These are phyloP conservation scores for Perdita meconis DNA, from an alignment of 2,888 invertebrate genomes.

Conservation along the genomic window DNA sequence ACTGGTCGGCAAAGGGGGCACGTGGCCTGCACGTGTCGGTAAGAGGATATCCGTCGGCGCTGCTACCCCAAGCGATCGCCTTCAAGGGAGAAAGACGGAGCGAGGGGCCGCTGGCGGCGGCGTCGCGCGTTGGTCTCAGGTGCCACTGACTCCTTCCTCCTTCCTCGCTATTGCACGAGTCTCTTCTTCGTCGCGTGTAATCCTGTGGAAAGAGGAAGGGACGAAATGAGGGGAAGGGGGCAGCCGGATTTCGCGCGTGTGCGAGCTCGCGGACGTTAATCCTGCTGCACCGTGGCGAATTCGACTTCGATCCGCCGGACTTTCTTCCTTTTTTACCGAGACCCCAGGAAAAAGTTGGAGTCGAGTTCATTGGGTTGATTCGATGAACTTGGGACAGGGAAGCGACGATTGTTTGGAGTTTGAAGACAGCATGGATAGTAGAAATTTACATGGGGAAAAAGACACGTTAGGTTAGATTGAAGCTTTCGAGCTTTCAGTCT, in stretches of 20 bases:
- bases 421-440: no score
- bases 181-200: constrained; percentile 45
- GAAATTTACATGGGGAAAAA: no score
- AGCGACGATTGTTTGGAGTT: no score
- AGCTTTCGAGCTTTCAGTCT: no score
- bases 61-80: constrained; percentile 67
- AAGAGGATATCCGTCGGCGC: constrained; percentile 83
- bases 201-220: constrained; percentile 30
- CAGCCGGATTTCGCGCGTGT: constrained; percentile 25
- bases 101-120: constrained; percentile 43
- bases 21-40: constrained; percentile 84
- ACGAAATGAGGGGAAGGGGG: constrained; percentile 43
- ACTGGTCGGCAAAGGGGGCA: constrained; percentile 77
- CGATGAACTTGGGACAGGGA: no score
- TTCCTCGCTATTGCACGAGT: constrained; percentile 42
- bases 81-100: constrained; percentile 57
- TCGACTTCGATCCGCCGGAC: background rate
- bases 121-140: constrained; percentile 69
- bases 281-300: constrained; percentile 20
- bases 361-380: no score
- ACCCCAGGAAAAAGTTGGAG: background rate
- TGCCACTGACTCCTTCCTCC: constrained; percentile 62
- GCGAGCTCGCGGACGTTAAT: constrained; percentile 20
- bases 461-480: no score
- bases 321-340: background rate